These are phyloP conservation scores for Tenodera sinensis DNA, from an alignment of 2,888 invertebrate genomes.

Conservation along the genomic window DNA sequence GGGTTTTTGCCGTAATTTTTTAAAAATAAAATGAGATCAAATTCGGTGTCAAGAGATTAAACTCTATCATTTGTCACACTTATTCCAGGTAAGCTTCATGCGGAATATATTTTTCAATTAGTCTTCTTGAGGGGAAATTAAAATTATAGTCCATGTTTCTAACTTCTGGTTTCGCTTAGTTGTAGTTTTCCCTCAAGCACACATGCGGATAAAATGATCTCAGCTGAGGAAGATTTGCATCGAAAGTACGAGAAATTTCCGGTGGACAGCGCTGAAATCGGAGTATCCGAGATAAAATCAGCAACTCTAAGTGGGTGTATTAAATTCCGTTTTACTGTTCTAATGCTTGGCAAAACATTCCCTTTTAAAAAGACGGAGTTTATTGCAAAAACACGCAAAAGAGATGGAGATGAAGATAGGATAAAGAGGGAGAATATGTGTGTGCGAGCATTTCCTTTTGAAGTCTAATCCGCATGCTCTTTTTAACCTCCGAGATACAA, in stretches of 20 bases:
- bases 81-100: too few relatives aligned
- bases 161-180: background rate
- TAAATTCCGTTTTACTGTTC: background rate
- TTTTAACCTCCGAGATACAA: background rate
- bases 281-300: background rate
- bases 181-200: background rate
- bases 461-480: background rate
- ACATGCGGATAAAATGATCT: background rate
- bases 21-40: too few relatives aligned
- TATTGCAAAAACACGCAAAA: background rate
- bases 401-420: background rate
- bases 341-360: background rate
- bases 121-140: too few relatives aligned
- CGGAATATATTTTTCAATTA: too few relatives aligned
- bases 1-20: too few relatives aligned
- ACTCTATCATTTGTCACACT: too few relatives aligned
- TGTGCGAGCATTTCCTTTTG: background rate
- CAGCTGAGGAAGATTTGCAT: background rate
- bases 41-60: too few relatives aligned
- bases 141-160: too few relatives aligned
- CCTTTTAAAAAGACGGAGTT: background rate
- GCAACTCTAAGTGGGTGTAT: background rate
- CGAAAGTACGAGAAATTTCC: background rate
- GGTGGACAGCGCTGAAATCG: background rate
- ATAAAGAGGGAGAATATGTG: background rate